phyloP scores from a whole-genome alignment of 2,888 invertebrate species.

The Oscheius myriophilus region DNA sequence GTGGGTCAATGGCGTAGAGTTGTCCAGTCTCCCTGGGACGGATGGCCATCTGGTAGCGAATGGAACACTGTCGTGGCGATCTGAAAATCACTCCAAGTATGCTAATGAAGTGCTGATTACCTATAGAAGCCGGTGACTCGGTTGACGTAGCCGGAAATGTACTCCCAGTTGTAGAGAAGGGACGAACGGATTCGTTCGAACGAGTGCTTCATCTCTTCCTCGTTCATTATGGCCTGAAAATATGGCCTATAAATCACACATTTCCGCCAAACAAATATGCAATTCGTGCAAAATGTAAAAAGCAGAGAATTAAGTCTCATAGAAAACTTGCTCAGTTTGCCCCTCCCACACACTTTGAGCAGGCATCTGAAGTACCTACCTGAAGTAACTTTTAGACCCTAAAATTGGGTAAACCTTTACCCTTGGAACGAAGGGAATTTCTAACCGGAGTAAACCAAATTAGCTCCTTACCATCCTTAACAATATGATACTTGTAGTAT shows the following conservation, averaged over 20 bases:
- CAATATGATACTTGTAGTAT: too few relatives aligned
- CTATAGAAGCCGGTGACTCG: slow-evolving; percentile 77
- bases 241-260: not conserved
- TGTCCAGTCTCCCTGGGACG: slow-evolving; percentile 86
- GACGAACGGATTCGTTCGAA: slow-evolving; percentile 79
- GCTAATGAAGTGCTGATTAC: slow-evolving; percentile 22
- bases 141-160: slow-evolving; percentile 89
- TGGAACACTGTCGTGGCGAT: slow-evolving; percentile 89
- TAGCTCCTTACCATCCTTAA: too few relatives aligned
- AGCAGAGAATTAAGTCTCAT: too few relatives aligned
- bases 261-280: not conserved
- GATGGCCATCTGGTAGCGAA: slow-evolving; percentile 87
- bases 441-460: too few relatives aligned
- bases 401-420: too few relatives aligned
- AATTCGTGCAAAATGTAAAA: too few relatives aligned
- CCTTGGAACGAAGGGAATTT: too few relatives aligned
- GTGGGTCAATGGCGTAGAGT: slow-evolving; percentile 52
- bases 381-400: too few relatives aligned
- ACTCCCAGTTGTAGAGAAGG: slow-evolving; percentile 94
- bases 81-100: slow-evolving; percentile 76
- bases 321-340: too few relatives aligned
- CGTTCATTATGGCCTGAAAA: slow-evolving; percentile 36
- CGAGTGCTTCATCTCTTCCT: slow-evolving; percentile 22
- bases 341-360: too few relatives aligned
- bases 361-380: too few relatives aligned